Evolutionary conservation across 2,888 invertebrate species (phyloP), one percentile per base, ranked within the genome.

Genomic region (Operophtera brumata): DNA sequence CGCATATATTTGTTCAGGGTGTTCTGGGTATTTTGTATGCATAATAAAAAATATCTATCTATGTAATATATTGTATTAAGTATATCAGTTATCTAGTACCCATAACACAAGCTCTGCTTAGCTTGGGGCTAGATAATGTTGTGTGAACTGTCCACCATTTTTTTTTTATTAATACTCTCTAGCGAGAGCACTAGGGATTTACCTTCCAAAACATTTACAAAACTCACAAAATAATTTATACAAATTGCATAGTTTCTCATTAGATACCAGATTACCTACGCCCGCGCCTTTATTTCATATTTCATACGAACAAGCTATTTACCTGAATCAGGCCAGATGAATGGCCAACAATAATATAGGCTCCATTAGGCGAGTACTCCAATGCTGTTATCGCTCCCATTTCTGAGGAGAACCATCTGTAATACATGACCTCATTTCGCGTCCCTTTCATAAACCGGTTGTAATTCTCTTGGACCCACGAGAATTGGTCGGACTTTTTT

Each of bases 261-360:
- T 51, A 49, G 4, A 20, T 4, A 20, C 20, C 4, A 4, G 20
- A 20, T 20, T 3, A 20, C 20, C 2, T 54, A 43, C 9, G 43
- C 39, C n/a, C 8, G 1, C 34, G 14, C 47, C 14, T 32, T 41
- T 28, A 46, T 46, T 54, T 14, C 20, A 46, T 40, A 34, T 44
- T 35, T 37, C 35, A 36, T n/a, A 52, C 28, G 44, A 44, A 44
- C 43, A 39, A 9, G 30, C 50, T 45, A 45, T 36, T 49, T 71
- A 90, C 92, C 87, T 92, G 91, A 62, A 92, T 87, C 55, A 80
- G 65, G 37, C 92, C 92, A 6, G 87, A 81, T 25, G 91, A 86
- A 72, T 89, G 90, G 8, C 84, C 84, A 25, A 83, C 80, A 41
- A 87, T 80, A 67, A 92, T 71, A 59, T 82, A 66, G 43, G 76